Conservation (phyloP, 2,888 invertebrate species). For the Hypolimnas misippus region DNA sequence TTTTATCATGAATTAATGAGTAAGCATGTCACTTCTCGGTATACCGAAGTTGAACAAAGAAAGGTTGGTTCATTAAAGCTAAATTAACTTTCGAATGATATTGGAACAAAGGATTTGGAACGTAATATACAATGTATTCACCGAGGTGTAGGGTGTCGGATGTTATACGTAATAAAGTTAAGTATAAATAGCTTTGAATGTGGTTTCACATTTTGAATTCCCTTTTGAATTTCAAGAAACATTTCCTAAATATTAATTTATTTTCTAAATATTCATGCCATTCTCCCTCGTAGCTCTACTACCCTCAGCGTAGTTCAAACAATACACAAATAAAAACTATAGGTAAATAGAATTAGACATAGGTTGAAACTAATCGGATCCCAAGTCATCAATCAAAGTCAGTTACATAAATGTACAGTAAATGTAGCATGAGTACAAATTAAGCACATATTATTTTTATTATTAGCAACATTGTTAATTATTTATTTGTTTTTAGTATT, state of each 20-base stretch:
- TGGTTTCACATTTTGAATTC: conserved; percentile 57
- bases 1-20: conserved; percentile 29
- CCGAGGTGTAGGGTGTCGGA: conserved; percentile 65
- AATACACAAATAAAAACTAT: no score
- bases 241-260: no score
- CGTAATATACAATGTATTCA: conserved; percentile 57
- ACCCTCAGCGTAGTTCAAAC: no score
- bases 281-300: no score
- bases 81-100: conserved; percentile 46
- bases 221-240: conserved; percentile 49
- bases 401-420: background rate
- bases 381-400: background rate
- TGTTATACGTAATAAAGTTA: conserved; percentile 64
- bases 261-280: no score
- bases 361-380: background rate
- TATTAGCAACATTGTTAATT: background rate
- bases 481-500: no score
- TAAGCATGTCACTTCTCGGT: conserved; percentile 30
- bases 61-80: conserved; percentile 35
- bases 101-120: conserved; percentile 51
- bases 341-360: background rate
- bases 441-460: background rate
- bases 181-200: conserved; percentile 64
- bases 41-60: conserved; percentile 32
- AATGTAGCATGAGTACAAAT: background rate